Conservation (phyloP, 2,888 invertebrate species). For the Lamellibrachia columna region DNA sequence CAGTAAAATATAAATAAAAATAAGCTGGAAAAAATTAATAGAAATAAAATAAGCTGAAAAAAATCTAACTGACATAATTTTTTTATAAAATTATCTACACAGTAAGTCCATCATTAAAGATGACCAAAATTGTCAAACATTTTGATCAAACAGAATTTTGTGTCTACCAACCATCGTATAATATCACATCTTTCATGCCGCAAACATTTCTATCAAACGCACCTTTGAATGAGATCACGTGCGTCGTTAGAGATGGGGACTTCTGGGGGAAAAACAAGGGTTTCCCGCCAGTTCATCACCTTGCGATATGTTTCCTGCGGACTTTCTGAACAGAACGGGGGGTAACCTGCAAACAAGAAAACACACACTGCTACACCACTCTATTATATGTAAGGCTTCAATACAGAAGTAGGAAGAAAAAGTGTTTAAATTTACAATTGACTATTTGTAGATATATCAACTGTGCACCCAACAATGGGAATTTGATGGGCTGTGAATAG, state of each 20-base stretch:
- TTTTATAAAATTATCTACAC: neutral
- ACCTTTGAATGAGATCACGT: slow-evolving; percentile 84
- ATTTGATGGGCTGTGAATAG: too few relatives aligned
- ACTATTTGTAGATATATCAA: too few relatives aligned
- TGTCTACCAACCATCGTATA: neutral
- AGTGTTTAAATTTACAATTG: too few relatives aligned
- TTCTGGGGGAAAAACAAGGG: slow-evolving; percentile 97
- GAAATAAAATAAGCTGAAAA: neutral
- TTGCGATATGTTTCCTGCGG: slow-evolving; percentile 95
- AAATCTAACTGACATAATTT: neutral
- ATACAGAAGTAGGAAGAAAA: too few relatives aligned
- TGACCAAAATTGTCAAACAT: neutral
- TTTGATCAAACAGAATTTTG: neutral
- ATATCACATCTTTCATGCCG: neutral
- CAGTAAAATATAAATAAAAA: neutral
- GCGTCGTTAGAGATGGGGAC: slow-evolving; percentile 99
- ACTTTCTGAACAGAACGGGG: slow-evolving; percentile 99
- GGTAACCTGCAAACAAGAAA: slow-evolving; percentile 77
- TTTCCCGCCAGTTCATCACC: slow-evolving; percentile 99
- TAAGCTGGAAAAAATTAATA: neutral
- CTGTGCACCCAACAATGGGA: too few relatives aligned
- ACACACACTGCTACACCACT: neutral
- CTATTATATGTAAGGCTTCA: too few relatives aligned
- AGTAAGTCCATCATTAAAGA: too few relatives aligned
- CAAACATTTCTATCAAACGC: slow-evolving; percentile 35